Percentiles rank a stretch among this genome's conserved stretches.
These are phyloP conservation scores for Zaprionus capensis DNA, from an alignment of 1,140 invertebrate species.

Conservation along the genomic window DNA sequence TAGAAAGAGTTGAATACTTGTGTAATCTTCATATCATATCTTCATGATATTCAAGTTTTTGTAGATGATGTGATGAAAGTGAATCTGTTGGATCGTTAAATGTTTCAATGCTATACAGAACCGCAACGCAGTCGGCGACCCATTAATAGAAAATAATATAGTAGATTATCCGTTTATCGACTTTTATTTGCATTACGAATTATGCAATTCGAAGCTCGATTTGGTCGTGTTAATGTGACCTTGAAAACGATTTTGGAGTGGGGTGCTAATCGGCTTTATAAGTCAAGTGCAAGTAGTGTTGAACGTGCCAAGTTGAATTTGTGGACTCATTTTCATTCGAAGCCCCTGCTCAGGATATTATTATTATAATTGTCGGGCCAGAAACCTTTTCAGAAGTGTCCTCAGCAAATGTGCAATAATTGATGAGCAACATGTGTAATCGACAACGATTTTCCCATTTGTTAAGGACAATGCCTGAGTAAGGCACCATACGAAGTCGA, in stretches of 20 bases:
- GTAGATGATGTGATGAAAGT: conserved; percentile 45
- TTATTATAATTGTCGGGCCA: not conserved
- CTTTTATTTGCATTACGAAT: conserved; percentile 36
- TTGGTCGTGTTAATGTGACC: conserved; percentile 45
- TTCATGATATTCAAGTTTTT: not conserved
- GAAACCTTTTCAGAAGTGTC: not conserved
- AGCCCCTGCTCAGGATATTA: not conserved
- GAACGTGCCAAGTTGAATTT: not conserved
- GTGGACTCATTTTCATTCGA: not conserved
- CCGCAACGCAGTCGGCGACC: not conserved
- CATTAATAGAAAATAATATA: not conserved
- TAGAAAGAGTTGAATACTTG: conserved; percentile 8
- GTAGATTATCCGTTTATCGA: not conserved
- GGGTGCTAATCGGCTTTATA: conserved; percentile 24
- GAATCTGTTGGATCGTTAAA: conserved; percentile 19
- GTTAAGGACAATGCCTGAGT: not conserved
- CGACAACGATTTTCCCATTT: not conserved
- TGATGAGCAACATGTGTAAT: conserved; percentile 4
- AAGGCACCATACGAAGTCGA: not conserved
- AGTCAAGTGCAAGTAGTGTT: conserved; percentile 14
- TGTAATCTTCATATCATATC: conserved; percentile 4
- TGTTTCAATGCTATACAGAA: not conserved
- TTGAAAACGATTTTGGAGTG: conserved; percentile 48
- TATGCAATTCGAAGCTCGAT: conserved; percentile 33
- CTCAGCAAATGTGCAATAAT: conserved; percentile 5